Base-by-base conservation (phyloP, 2,113 vertebrate species). In the Manacus vitellinus region DNA sequence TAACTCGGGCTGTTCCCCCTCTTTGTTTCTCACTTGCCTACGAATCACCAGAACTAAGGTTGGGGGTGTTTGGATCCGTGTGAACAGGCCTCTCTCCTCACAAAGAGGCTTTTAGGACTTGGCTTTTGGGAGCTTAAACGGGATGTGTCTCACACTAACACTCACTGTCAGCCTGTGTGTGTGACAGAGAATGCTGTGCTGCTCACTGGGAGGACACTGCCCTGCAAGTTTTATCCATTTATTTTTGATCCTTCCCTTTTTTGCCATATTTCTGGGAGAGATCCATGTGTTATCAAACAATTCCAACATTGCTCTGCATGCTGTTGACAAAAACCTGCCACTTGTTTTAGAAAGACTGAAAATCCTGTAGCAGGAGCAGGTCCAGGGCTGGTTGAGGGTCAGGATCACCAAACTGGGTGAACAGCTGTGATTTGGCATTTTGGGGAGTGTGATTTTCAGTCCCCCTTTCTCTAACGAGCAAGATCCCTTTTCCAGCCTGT, bases 1-100 rank as follows among this genome's bases (percentile, higher is more conserved):
- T 98, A 98, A 98, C 90, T 61, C 47, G 22, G 28, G 72, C 77
- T 83, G 8, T 88, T 70, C 43, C 62, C 84, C 41, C 54, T 68
- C 61, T 62, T 55, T 33, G 67, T 72, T 92, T 68, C 68, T 91
- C 92, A 97, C 95, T 70, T 76, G 74, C 82, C 89, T 75, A 49
- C 76, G 82, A 37, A 27, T 85, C 95, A 92, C 24, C 80, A 95
- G 93, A 43, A 27, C 10, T 37, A 8, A 49, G 68, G 9, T 44
- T 47, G 91, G 47, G 89, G 44, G 65, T 30, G 30, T 61, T 66
- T 19, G 16, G 27, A 39, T 35, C 63, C 0, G 0, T 25, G 8
- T 8, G 11, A 66, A 13, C 54, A 31, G 84, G 63, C 65, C 47
- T 33, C 58, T 72, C 0, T 52, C 19, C 30, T 71, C 84, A 62